Base-by-base conservation (phyloP, 2,797 vertebrate species). In the Sarcoramphus papa region DNA sequence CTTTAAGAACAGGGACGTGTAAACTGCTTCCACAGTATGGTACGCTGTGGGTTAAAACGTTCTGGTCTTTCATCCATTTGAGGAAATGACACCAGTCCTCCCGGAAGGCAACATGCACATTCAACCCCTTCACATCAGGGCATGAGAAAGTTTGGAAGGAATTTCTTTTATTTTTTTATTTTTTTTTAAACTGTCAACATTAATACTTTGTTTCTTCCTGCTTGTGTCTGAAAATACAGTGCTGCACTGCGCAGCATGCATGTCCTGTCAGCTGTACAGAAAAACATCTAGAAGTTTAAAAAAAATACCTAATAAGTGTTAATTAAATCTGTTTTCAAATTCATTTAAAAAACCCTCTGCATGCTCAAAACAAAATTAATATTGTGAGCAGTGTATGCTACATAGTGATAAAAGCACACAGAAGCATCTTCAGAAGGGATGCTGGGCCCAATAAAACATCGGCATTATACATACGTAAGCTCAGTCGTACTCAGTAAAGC, bases 141-240 rank as follows among this genome's bases (percentile, higher is more conserved):
- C 94, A 96, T 97, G 95, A 97, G 95, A 97, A 97, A 97, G 90
- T 89, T 92, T 94, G 76, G 77, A 90, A 95, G 93, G 92, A 89
- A 83, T 94, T 94, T 92, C 15, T 78, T 79, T 21, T 56, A 20
- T n/a, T 74, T 17, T 33, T 47, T 54, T 43, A 37, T 63, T 82
- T 72, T 74, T 90, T 92, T 68, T 41, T 21, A 1, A 93, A 92
- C 88, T 93, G 78, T 95, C 92, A 95, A 93, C 93, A 92, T 96
- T 92, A 95, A 91, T 93, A 92, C 88, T 95, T 92, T 91, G 95
- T 93, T 95, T 97, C 87, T 97, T 97, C 94, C 91, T 94, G 88
- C 87, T 88, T 91, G 69, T 76, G 76, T 75, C 63, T 88, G 65
- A 91, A 95, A 97, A 91, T 22, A 93, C 65, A 69, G 83, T 4